A percentile compares a stretch with the other conserved stretches of the same genome.
phyloP scores from a whole-genome alignment of 1,140 invertebrate genomes.

The Pinna nobilis region DNA sequence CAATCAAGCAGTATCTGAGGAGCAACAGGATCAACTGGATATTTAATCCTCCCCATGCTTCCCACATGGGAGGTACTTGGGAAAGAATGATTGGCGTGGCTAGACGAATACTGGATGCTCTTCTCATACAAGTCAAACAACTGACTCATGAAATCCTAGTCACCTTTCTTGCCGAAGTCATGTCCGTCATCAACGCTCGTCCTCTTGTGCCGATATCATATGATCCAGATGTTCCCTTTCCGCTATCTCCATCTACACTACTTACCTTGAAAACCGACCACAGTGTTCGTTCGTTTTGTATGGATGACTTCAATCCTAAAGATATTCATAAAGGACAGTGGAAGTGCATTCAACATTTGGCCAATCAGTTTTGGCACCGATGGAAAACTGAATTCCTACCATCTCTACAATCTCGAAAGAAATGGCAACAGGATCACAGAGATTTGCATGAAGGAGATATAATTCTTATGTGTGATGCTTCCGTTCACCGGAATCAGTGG shows the following conservation, averaged over 20 bases:
- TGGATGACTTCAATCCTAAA: constrained; percentile 16
- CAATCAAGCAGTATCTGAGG: constrained; percentile 13
- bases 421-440: background rate
- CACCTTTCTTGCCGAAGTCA: constrained; percentile 50
- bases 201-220: constrained; percentile 45
- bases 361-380: constrained; percentile 39
- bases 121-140: constrained; percentile 37
- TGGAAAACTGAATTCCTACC: constrained; percentile 36
- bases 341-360: constrained; percentile 44
- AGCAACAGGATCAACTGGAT: constrained; percentile 27
- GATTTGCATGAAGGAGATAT: constrained; percentile 33
- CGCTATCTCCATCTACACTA: constrained; percentile 45
- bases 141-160: constrained; percentile 51
- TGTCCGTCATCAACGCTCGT: constrained; percentile 45
- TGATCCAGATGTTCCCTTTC: constrained; percentile 43
- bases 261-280: constrained; percentile 37
- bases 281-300: constrained; percentile 2
- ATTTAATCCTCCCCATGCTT: constrained; percentile 46
- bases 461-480: constrained; percentile 29
- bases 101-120: constrained; percentile 49
- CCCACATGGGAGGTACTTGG: constrained; percentile 52
- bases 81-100: constrained; percentile 55
- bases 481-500: constrained; percentile 6
- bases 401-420: constrained; percentile 29
- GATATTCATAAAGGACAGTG: constrained; percentile 41